phyloP scores from a whole-genome alignment of 1,140 invertebrate species.

The Aricia agestis region DNA sequence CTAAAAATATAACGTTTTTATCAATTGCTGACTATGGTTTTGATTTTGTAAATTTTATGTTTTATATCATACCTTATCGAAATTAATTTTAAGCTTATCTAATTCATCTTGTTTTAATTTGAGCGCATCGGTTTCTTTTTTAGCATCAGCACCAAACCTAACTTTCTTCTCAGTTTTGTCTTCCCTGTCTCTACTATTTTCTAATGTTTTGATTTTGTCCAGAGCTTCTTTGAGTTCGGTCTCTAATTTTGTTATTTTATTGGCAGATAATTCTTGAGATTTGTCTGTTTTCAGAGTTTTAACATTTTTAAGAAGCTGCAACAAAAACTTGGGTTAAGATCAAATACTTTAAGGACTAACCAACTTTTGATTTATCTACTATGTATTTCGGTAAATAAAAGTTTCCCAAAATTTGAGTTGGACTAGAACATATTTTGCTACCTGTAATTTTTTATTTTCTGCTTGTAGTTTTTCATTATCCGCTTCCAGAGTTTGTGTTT shows the following conservation, averaged over 20 bases:
- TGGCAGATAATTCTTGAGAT: slow-evolving; percentile 75
- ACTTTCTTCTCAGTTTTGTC: slow-evolving; percentile 76
- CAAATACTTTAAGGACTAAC: not conserved
- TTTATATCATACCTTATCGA: slow-evolving; percentile 52
- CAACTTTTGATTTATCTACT: too few species aligned
- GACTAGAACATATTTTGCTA: slow-evolving; percentile 37
- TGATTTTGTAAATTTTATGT: slow-evolving; percentile 1
- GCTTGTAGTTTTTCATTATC: slow-evolving; percentile 85
- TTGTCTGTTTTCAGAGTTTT: slow-evolving; percentile 75
- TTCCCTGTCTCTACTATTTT: slow-evolving; percentile 67
- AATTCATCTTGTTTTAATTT: slow-evolving; percentile 76
- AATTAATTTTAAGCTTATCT: slow-evolving; percentile 70
- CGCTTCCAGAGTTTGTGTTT: slow-evolving; percentile 80
- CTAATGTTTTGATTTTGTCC: slow-evolving; percentile 79
- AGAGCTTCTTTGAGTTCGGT: slow-evolving; percentile 79
- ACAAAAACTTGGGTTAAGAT: slow-evolving; percentile 16
- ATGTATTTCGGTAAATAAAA: too few species aligned
- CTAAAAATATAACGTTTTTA: slow-evolving; percentile 40
- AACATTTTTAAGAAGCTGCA: slow-evolving; percentile 71
- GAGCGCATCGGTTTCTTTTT: slow-evolving; percentile 76
- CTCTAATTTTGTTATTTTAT: slow-evolving; percentile 80
- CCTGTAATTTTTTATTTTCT: slow-evolving; percentile 83
- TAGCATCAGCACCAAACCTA: slow-evolving; percentile 61
- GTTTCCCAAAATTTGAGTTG: too few species aligned
- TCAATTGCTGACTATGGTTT: not conserved